Conservation (phyloP, 2,113 vertebrate species). For the Cyprinodon brontotheroides region DNA sequence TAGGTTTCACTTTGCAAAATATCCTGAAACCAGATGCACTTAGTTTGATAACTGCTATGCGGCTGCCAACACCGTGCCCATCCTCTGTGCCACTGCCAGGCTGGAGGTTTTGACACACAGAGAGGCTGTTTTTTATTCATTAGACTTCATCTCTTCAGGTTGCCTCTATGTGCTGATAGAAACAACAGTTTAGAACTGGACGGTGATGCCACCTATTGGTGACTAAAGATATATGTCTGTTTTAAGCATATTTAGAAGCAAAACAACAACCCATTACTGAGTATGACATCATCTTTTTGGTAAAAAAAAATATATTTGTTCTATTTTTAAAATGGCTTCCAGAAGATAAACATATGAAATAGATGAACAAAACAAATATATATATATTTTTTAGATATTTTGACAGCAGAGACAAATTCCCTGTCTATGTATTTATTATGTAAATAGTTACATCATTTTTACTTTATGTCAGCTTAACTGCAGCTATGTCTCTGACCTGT, state of each 20-base stretch:
- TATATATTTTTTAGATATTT: background rate
- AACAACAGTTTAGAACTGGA: slow-evolving; percentile 11
- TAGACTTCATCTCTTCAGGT: background rate
- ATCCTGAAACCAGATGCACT: slow-evolving; percentile 36
- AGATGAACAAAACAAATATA: background rate
- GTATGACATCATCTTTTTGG: background rate
- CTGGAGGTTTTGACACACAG: background rate
- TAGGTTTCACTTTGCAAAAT: slow-evolving; percentile 49
- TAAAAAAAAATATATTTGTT: background rate
- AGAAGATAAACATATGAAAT: too few species aligned
- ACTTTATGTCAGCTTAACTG: too few species aligned
- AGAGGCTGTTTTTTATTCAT: slow-evolving; percentile 5
- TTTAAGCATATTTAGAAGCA: background rate
- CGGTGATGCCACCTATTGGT: slow-evolving; percentile 54
- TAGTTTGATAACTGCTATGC: slow-evolving; percentile 31
- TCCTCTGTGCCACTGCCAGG: background rate
- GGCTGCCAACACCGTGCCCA: slow-evolving; percentile 2
- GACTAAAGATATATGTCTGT: slow-evolving; percentile 9
- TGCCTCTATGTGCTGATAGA: slow-evolving; percentile 5
- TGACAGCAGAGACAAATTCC: background rate
- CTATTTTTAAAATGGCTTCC: background rate
- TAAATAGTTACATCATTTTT: background rate
- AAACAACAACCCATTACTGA: background rate
- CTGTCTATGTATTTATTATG: background rate
- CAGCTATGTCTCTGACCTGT: too few species aligned